Evolutionary conservation across 2,888 invertebrate species (phyloP).

Genomic region (Theretra japonica): DNA sequence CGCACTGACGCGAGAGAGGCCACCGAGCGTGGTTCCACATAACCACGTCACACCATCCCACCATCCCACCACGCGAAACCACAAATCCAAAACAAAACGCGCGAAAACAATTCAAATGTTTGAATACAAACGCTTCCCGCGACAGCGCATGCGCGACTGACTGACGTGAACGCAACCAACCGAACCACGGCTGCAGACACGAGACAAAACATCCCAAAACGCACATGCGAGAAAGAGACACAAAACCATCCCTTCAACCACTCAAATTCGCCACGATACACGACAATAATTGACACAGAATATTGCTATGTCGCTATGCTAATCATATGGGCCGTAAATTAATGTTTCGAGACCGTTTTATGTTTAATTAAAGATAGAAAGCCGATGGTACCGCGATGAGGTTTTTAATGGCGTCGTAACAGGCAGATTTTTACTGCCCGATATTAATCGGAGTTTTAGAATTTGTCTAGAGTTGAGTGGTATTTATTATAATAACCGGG

Average conservation of each 20-base stretch:
- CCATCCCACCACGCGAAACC: slow-evolving; percentile 43
- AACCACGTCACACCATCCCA: slow-evolving; percentile 45
- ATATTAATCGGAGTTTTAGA: slow-evolving; percentile 36
- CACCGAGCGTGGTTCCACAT: slow-evolving; percentile 35
- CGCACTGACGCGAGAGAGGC: slow-evolving; percentile 1
- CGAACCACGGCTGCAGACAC: slow-evolving; percentile 51
- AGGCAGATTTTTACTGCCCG: slow-evolving; percentile 39
- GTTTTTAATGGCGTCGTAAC: slow-evolving; percentile 40
- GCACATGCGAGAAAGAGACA: slow-evolving; percentile 48
- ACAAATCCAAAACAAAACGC: slow-evolving; percentile 51
- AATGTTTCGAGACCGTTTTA: slow-evolving; percentile 36
- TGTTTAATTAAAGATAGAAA: slow-evolving; percentile 48
- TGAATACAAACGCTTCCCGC: slow-evolving; percentile 66
- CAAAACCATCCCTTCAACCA: slow-evolving; percentile 59
- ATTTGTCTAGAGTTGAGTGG: neutral
- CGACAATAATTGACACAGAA: slow-evolving; percentile 14
- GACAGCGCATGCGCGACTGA: slow-evolving; percentile 78
- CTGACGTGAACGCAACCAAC: slow-evolving; percentile 64
- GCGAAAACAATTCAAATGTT: slow-evolving; percentile 63
- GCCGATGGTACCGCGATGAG: slow-evolving; percentile 40
- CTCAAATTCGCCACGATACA: slow-evolving; percentile 22
- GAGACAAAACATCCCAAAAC: slow-evolving; percentile 54
- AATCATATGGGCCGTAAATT: slow-evolving; percentile 16
- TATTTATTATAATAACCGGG: slow-evolving; percentile 9
- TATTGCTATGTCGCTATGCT: slow-evolving; percentile 23